These are phyloP conservation scores for Globia sparganii DNA, from an alignment of 2,888 invertebrate species.

Conservation along the genomic window DNA sequence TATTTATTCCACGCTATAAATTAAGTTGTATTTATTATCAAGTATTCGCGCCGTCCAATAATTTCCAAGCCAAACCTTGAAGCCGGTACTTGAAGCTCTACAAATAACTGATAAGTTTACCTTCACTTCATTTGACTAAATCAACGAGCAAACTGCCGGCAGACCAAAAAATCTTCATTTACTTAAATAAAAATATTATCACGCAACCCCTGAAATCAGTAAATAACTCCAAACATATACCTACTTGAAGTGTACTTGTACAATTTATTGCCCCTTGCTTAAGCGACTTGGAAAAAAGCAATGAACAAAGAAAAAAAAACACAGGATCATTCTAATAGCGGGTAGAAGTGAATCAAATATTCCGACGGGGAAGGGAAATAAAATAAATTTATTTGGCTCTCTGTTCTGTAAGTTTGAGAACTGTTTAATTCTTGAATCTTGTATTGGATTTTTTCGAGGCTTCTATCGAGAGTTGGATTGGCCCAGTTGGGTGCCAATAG, in stretches of 20 bases:
- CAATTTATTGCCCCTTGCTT: slow-evolving; percentile 86
- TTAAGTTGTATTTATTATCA: too few relatives aligned
- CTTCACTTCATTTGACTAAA: slow-evolving; percentile 49
- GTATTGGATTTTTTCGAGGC: slow-evolving; percentile 52
- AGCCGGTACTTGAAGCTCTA: neutral
- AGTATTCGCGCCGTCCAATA: too few relatives aligned
- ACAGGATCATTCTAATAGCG: slow-evolving; percentile 79
- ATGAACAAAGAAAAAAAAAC: slow-evolving; percentile 79
- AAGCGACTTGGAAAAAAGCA: slow-evolving; percentile 78
- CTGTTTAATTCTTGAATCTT: slow-evolving; percentile 75
- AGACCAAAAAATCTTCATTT: slow-evolving; percentile 38
- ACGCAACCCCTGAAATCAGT: slow-evolving; percentile 70
- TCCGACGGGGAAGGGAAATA: slow-evolving; percentile 72
- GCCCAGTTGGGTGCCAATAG: slow-evolving; percentile 69
- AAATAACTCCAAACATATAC: slow-evolving; percentile 82
- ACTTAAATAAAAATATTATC: slow-evolving; percentile 59
- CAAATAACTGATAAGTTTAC: slow-evolving; percentile 27
- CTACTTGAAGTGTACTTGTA: slow-evolving; percentile 77
- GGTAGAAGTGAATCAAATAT: slow-evolving; percentile 84
- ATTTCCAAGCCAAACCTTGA: neutral
- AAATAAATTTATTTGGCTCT: slow-evolving; percentile 80
- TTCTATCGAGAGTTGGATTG: slow-evolving; percentile 47
- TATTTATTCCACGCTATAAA: too few relatives aligned
- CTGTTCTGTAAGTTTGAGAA: slow-evolving; percentile 72
- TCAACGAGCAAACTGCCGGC: slow-evolving; percentile 33